Conservation (phyloP, 2,113 vertebrate species). For the Enhydra lutris region DNA sequence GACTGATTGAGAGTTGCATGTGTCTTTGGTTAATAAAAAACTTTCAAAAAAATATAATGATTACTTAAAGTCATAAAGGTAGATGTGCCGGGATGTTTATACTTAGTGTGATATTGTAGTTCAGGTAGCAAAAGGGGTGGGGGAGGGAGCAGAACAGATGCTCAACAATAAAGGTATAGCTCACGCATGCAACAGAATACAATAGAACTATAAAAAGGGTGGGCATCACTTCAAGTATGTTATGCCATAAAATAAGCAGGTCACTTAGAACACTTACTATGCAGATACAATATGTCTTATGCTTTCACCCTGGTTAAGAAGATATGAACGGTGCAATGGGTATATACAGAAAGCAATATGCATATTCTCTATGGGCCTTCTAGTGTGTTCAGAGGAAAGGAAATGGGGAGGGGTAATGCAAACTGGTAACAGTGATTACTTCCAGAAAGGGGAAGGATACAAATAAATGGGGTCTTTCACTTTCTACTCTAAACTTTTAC, state of each 20-base stretch:
- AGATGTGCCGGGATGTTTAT: neutral
- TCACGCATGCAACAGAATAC: neutral
- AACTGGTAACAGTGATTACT: neutral
- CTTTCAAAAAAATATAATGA: neutral
- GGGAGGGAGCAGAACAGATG: neutral
- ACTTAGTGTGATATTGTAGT: neutral
- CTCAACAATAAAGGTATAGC: neutral
- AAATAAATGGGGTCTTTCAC: neutral
- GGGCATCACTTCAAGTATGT: neutral
- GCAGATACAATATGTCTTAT: neutral
- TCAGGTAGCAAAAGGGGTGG: neutral
- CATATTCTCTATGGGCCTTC: neutral
- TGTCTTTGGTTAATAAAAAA: slow-evolving; percentile 24
- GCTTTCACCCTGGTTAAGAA: neutral
- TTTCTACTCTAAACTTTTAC: neutral
- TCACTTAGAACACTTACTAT: neutral
- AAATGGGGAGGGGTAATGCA: neutral
- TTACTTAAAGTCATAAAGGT: neutral
- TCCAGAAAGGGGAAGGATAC: neutral
- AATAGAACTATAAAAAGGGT: neutral
- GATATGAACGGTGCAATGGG: fast-evolving
- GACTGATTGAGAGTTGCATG: neutral
- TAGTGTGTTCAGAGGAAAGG: neutral
- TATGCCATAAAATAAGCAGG: neutral
- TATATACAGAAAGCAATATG: neutral